Conservation (phyloP, 2,113 vertebrate genomes). For the Todiramphus chloris region DNA sequence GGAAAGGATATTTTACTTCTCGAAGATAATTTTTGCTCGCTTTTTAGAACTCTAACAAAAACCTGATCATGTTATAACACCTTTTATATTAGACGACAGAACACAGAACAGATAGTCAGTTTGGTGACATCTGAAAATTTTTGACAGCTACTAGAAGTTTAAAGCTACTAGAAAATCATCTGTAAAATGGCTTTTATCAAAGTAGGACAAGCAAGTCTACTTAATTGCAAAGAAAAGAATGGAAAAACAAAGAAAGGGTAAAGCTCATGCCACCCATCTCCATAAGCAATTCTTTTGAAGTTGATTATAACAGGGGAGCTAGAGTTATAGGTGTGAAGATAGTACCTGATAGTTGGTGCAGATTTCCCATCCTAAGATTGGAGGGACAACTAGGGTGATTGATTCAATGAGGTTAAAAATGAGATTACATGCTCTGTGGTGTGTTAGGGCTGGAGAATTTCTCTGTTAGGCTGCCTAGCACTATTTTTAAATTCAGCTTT, state of each 20-base stretch:
- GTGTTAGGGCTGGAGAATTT: neutral
- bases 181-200: neutral
- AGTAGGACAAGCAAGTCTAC: neutral
- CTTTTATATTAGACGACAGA: neutral
- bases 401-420: neutral
- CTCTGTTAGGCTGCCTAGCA: neutral
- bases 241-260: neutral
- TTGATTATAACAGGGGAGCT: slow-evolving; percentile 76
- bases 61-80: neutral
- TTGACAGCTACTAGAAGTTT: slow-evolving; percentile 20
- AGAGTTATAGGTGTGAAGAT: slow-evolving; percentile 83
- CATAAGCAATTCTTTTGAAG: slow-evolving; percentile 83
- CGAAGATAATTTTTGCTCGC: neutral
- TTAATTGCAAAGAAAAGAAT: neutral
- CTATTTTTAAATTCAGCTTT: neutral
- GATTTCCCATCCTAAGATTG: slow-evolving; percentile 85
- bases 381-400: neutral
- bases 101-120: neutral
- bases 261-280: slow-evolving; percentile 74
- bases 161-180: slow-evolving; percentile 12
- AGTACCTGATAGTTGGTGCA: slow-evolving; percentile 78
- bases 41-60: neutral
- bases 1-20: neutral
- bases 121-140: neutral
- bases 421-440: neutral